A percentile compares a stretch with the other conserved stretches of the same genome.
Evolutionary conservation across 2,797 vertebrate species (phyloP).

Genomic region (Pantherophis vulpinus): DNA sequence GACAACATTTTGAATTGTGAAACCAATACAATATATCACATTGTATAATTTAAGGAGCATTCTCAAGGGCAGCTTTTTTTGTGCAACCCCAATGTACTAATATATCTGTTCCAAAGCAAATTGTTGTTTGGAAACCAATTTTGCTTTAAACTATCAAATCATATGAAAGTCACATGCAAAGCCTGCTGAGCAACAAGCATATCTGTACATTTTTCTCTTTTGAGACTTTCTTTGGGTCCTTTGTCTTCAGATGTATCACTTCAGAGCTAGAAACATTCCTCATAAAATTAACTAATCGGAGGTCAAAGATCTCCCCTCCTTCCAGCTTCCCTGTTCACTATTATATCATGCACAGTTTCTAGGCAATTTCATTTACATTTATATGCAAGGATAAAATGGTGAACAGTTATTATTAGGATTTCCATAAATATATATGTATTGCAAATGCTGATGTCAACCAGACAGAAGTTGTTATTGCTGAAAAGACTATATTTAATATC

Average conservation of each 20-base stretch:
- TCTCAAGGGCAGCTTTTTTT: background rate
- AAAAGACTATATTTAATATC: background rate
- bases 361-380: background rate
- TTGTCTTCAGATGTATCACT: background rate
- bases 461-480: constrained; percentile 9
- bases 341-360: background rate
- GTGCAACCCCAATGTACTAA: background rate
- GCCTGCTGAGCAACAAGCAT: background rate
- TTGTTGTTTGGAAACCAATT: background rate
- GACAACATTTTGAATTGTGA: background rate
- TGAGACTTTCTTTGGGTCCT: constrained; percentile 18
- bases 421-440: background rate
- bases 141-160: constrained; percentile 20
- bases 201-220: background rate
- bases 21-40: background rate
- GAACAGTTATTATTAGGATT: constrained; percentile 17
- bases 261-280: background rate
- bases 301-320: background rate
- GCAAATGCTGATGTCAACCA: constrained; percentile 12
- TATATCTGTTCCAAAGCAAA: background rate
- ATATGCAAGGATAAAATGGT: background rate
- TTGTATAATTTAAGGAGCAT: background rate
- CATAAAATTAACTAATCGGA: constrained; percentile 8
- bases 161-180: constrained; percentile 46
- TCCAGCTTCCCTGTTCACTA: background rate